A percentile compares a stretch with the other conserved stretches of the same genome.
Evolutionary conservation across 2,797 vertebrate species (phyloP).

Genomic region (Anisognathus igniventris): DNA sequence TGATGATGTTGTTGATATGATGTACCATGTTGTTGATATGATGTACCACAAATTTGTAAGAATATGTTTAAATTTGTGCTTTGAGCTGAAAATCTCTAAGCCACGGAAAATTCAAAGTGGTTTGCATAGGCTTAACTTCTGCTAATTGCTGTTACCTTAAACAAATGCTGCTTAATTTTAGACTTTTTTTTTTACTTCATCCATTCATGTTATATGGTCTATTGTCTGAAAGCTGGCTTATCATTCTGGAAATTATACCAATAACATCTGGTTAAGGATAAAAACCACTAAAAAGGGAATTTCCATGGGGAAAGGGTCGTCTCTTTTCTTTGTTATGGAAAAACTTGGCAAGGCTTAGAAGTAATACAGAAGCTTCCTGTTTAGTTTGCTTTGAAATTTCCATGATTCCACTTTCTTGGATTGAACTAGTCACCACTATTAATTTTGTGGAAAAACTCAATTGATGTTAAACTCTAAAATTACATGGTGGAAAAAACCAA

Average conservation of each 20-base stretch:
- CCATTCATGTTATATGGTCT: background rate
- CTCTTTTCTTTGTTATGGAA: background rate
- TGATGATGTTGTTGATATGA: background rate
- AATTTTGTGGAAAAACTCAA: conserved; percentile 11
- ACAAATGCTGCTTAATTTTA: background rate
- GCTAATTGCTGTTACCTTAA: background rate
- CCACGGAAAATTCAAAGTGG: background rate
- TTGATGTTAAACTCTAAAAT: conserved; percentile 38
- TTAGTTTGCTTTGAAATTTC: conserved; percentile 12
- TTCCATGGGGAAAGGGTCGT: background rate
- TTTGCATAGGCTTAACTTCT: background rate
- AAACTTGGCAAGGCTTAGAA: conserved; percentile 15
- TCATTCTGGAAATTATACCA: background rate
- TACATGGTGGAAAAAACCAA: background rate
- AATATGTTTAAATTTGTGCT: background rate
- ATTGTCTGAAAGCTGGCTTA: background rate
- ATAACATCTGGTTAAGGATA: conserved; percentile 3
- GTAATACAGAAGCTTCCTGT: background rate
- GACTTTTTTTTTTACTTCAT: background rate
- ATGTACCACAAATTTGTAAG: background rate
- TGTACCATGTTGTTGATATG: background rate
- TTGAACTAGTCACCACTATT: background rate
- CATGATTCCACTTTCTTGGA: background rate
- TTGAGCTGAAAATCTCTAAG: background rate
- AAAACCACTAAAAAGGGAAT: background rate